These are phyloP conservation scores for Ciconia nigra DNA, from an alignment of 2,797 vertebrate species.

Conservation along the genomic window DNA sequence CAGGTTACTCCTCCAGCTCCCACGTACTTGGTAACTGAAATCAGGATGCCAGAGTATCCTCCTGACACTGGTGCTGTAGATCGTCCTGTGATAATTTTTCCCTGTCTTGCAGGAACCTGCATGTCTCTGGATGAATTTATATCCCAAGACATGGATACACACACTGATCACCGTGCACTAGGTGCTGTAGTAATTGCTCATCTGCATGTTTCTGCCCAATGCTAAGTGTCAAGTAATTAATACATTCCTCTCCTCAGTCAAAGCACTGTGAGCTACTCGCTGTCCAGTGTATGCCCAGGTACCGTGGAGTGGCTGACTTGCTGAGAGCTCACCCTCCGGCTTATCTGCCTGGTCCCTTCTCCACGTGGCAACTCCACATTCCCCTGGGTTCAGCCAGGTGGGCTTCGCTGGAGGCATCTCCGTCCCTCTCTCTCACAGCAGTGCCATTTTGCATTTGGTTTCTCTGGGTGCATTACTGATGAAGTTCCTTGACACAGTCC, in stretches of 20 bases:
- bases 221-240: background rate
- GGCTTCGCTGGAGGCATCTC: background rate
- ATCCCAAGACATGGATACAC: background rate
- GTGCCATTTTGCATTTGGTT: background rate
- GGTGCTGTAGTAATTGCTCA: background rate
- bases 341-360: background rate
- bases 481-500: background rate
- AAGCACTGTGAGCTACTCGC: background rate
- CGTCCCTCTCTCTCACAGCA: background rate
- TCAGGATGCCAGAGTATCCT: background rate
- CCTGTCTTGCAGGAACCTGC: background rate
- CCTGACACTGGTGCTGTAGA: background rate
- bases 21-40: background rate
- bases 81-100: no score
- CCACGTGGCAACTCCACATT: background rate
- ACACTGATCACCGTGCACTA: background rate
- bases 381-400: background rate
- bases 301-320: accelerated
- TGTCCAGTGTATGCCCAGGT: background rate
- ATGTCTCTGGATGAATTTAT: background rate
- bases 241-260: background rate
- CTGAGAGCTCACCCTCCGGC: background rate
- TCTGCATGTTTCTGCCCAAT: background rate
- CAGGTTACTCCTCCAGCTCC: background rate
- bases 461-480: background rate